Percentiles rank a stretch among this genome's conserved stretches.
phyloP scores from a whole-genome alignment of 2,113 vertebrate genomes.

The Cygnus atratus region DNA sequence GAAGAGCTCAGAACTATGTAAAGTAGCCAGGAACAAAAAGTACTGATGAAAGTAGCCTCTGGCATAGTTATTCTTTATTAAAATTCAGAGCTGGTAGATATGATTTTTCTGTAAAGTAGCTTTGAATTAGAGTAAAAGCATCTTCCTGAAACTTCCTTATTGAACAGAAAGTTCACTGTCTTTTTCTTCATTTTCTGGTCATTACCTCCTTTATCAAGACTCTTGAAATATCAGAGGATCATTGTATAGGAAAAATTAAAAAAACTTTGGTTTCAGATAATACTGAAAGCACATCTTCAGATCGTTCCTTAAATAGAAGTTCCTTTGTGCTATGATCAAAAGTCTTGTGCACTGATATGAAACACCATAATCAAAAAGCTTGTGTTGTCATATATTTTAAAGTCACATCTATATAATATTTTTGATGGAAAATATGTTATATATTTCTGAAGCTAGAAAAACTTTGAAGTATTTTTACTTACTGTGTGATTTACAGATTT shows the following conservation, averaged over 20 bases:
- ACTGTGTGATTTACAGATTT: background rate
- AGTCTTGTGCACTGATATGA: background rate
- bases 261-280: background rate
- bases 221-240: constrained; percentile 5
- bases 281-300: background rate
- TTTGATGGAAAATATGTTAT: background rate
- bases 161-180: background rate
- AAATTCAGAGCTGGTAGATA: background rate
- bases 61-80: background rate
- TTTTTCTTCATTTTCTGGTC: background rate
- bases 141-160: background rate
- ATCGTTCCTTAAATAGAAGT: background rate
- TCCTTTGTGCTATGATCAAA: constrained; percentile 15
- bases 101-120: background rate
- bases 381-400: background rate
- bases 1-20: background rate
- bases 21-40: background rate
- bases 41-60: background rate
- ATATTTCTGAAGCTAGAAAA: background rate
- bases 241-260: background rate
- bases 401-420: background rate
- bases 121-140: constrained; percentile 11
- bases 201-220: constrained; percentile 7
- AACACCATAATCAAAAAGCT: background rate
- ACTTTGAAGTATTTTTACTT: background rate